These are phyloP conservation scores for Desmodus rotundus DNA, from an alignment of 2,113 vertebrate species.

Conservation along the genomic window DNA sequence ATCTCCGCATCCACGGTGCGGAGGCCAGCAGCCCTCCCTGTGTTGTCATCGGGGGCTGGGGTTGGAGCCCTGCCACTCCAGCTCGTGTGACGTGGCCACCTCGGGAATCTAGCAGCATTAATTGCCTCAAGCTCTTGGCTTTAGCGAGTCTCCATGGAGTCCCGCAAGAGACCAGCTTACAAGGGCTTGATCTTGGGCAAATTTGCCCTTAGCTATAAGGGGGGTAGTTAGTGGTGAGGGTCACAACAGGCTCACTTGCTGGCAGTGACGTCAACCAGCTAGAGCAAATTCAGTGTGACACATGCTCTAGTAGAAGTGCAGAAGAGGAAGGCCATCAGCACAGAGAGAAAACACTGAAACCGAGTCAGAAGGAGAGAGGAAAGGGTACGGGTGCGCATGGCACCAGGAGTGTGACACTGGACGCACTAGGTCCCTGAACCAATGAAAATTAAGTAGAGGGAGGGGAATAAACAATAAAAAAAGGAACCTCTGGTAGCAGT, in stretches of 20 bases:
- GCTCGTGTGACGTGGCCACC: background rate
- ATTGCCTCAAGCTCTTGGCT: background rate
- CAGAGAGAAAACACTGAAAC: background rate
- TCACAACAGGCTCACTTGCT: background rate
- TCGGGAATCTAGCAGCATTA: background rate
- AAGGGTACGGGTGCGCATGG: no score
- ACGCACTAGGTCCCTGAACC: background rate
- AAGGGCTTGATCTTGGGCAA: background rate
- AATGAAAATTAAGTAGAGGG: background rate
- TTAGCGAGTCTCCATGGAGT: background rate
- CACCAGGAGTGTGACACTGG: background rate
- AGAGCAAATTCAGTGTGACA: background rate
- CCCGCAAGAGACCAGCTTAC: background rate
- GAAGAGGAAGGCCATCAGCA: background rate
- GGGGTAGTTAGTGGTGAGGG: background rate
- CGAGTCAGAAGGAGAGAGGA: background rate
- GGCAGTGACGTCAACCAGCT: background rate
- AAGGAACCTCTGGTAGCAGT: background rate
- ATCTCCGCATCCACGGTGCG: background rate
- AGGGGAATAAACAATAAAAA: background rate
- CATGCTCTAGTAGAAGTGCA: background rate
- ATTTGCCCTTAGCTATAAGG: background rate
- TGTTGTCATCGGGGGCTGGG: background rate
- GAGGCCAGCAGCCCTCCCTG: background rate
- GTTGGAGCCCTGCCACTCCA: background rate